phyloP scores from a whole-genome alignment of 2,797 vertebrate genomes.

The Rousettus madagascariensis region DNA sequence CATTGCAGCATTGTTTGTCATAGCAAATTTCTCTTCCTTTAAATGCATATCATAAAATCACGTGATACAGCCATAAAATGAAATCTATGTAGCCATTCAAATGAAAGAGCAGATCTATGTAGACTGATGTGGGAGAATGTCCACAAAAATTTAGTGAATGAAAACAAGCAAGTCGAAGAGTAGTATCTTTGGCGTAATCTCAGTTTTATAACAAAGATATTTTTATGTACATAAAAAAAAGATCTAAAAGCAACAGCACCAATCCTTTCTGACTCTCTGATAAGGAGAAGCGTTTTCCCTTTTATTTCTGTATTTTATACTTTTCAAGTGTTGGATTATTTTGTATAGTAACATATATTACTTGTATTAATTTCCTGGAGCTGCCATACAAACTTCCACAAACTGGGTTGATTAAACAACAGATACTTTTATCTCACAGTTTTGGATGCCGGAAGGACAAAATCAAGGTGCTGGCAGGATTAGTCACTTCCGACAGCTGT shows the following conservation, averaged over 20 bases:
- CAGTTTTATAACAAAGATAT: neutral
- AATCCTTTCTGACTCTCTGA: neutral
- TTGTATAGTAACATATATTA: neutral
- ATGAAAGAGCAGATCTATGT: neutral
- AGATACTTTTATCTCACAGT: neutral
- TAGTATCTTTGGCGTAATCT: neutral
- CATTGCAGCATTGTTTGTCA: neutral
- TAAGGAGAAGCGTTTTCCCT: neutral
- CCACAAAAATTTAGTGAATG: neutral
- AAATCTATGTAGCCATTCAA: conserved; percentile 3
- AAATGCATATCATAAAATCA: neutral
- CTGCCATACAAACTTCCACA: neutral
- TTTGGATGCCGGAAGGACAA: neutral
- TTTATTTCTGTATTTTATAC: neutral
- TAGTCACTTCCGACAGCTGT: neutral
- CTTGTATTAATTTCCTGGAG: neutral
- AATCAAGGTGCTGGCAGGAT: neutral
- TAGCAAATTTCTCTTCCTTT: neutral
- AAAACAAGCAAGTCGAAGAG: neutral
- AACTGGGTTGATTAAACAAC: neutral
- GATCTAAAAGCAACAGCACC: neutral
- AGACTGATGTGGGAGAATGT: neutral
- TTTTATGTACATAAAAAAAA: neutral
- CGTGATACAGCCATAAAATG: neutral
- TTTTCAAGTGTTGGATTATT: neutral